These are phyloP conservation scores for Stegostoma tigrinum DNA, from an alignment of 2,113 vertebrate species.

Conservation along the genomic window DNA sequence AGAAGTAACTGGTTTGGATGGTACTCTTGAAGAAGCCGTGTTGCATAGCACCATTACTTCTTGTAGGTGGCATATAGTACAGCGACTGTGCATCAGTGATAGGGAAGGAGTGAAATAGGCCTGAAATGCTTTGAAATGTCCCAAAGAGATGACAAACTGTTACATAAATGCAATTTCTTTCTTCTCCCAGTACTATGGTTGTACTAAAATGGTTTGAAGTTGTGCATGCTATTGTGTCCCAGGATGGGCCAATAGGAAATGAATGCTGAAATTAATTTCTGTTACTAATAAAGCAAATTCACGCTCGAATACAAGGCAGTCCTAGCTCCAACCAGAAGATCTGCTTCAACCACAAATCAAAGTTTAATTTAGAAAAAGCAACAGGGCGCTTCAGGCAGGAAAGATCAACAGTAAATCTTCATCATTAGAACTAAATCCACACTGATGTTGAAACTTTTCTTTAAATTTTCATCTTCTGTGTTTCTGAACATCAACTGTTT, in stretches of 20 bases:
- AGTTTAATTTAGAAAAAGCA: not conserved
- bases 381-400: not conserved
- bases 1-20: not conserved
- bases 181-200: not conserved
- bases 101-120: not conserved
- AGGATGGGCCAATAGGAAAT: not conserved
- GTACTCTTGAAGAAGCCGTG: not conserved
- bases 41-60: not conserved
- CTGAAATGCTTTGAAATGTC: not conserved
- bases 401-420: not conserved
- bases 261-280: constrained; percentile 14
- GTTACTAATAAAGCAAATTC: not conserved
- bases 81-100: not conserved
- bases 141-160: not conserved
- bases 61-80: not conserved
- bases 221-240: not conserved
- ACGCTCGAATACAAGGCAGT: not conserved
- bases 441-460: not conserved
- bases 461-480: not conserved
- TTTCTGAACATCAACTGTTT: not conserved
- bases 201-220: not conserved
- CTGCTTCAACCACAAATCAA: not conserved
- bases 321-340: not conserved
- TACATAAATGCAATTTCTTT: not conserved
- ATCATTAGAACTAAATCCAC: not conserved